Evolutionary conservation across 37 sponge, comb jelly and placozoan species (phyloP), one percentile per base, ranked within the genome.

Genomic region (Ephydatia muelleri): DNA sequence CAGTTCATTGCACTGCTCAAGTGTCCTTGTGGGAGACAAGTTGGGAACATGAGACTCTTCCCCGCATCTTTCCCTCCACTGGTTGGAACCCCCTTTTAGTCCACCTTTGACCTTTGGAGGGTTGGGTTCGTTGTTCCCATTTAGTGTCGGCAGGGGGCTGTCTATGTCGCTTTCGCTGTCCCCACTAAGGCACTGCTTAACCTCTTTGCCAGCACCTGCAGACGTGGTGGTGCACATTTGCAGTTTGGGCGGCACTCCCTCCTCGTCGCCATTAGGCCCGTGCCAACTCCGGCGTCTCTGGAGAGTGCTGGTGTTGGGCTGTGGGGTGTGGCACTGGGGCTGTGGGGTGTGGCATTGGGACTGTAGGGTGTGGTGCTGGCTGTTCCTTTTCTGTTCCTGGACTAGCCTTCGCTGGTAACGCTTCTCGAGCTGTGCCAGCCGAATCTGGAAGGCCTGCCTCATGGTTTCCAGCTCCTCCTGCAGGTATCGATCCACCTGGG

Each of bases 401-500:
- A 57, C 35, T 29, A 88, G 79, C 30, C 86, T 84, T 16, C 86
- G 40, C 65, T 86, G 83, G 80, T 86, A 93, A 0, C 87, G 86
- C 40, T 89, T 93, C 84, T 93, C 93, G 38, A 89, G 30, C 72
- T 93, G 90, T 21, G 29, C 25, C 0, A 95, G 88, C 21, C 95
- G 75, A 47, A 86, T 87, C 75, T 92, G 92, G 69, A 95, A 92
- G 72, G 95, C 93, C 48, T 80, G 84, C 80, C 85, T 76, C 85
- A 95, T 92, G 2, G 87, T 88, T 3, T 88, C 93, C 78, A 95
- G 79, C 49, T 91, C 92, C 23, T 94, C 90, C 12, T 91, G 83
- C 0, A 92, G 73, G 77, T 88, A 90, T 68, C 67, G 40, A 3
- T 90, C 82, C 9, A 85, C 33, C 32, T 70, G 47, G 3, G 91